Base-by-base conservation (phyloP, 2,888 invertebrate species). In the Ariolimax columbianus region DNA sequence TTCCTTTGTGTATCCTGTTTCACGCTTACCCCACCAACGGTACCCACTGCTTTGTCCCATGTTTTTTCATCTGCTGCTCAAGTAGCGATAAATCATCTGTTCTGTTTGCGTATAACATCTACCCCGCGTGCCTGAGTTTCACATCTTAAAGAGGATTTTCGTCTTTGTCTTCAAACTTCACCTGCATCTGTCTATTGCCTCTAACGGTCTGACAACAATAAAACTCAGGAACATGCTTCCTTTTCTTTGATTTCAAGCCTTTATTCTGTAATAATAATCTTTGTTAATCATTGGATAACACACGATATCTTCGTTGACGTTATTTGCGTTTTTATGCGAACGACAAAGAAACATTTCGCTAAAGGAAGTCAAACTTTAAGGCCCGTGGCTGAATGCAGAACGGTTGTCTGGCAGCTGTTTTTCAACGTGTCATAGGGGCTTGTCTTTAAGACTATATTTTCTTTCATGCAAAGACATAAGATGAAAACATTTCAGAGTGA, bases 31-130 rank as follows among this genome's bases (percentile, higher is more conserved):
- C 83, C 77, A 77, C 66, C 83, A 77, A 83, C 83, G 83, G 83
- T 83, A 77, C 83, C 83, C 83, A 83, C 73, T 77, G 83, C 83
- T 83, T 83, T 83, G 83, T 83, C 70, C 72, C 43, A 77, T 77
- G 83, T 83, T 83, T 91, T 90, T 89, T 90, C 90, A 89, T 89
- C 89, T 90, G 91, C 90, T 90, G 89, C 89, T 90, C 88, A 89
- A 90, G 91, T 91, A 91, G 91, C 89, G 89, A 92, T 92, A 92
- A 92, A 92, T 92, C 92, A 92, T 91, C 91, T 89, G 90, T 89
- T 89, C 89, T 88, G 89, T 89, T 88, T 90, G 89, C 89, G 89
- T 90, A 88, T 90, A 90, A 88, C 90, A 89, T 91, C 89, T 90
- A 90, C 83, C 77, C 77, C 77, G 83, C 91, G 90, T 91, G 90